Evolutionary conservation across 2,113 vertebrate species (phyloP).

Genomic region (Barnardius zonarius): DNA sequence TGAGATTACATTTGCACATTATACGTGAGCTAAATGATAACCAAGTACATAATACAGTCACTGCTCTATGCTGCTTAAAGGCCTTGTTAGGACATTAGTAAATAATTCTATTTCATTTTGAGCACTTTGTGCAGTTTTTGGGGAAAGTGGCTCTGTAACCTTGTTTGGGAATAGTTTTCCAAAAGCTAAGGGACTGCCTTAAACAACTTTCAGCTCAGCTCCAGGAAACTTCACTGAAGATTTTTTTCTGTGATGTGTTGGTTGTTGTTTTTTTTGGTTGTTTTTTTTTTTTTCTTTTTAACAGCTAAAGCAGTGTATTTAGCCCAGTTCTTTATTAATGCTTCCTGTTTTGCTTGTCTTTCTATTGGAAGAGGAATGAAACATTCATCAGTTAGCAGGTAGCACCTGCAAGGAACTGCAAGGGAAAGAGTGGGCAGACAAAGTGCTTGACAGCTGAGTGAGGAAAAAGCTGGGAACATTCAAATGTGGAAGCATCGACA

Average conservation of each 20-base stretch:
- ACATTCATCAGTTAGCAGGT: neutral
- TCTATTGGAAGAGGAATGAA: neutral
- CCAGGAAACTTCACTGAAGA: neutral
- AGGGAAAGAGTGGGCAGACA: neutral
- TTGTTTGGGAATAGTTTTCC: neutral
- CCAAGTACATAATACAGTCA: neutral
- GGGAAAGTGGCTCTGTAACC: neutral
- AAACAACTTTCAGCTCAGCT: neutral
- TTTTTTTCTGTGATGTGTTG: neutral
- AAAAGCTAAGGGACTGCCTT: neutral
- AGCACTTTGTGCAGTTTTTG: neutral
- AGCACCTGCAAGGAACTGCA: neutral
- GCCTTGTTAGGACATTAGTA: neutral
- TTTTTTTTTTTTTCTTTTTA: neutral
- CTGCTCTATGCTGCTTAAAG: neutral
- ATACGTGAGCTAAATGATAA: neutral
- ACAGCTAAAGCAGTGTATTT: neutral
- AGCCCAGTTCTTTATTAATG: neutral
- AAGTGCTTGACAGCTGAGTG: neutral
- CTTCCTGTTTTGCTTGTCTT: neutral
- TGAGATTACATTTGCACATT: neutral
- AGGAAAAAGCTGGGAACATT: neutral
- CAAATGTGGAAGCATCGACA: neutral
- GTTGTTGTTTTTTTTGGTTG: too few species aligned
- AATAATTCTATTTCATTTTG: neutral